Percentiles rank a stretch among this genome's conserved stretches.
These are phyloP conservation scores for Cervus canadensis DNA, from an alignment of 2,113 vertebrate genomes.

Conservation along the genomic window DNA sequence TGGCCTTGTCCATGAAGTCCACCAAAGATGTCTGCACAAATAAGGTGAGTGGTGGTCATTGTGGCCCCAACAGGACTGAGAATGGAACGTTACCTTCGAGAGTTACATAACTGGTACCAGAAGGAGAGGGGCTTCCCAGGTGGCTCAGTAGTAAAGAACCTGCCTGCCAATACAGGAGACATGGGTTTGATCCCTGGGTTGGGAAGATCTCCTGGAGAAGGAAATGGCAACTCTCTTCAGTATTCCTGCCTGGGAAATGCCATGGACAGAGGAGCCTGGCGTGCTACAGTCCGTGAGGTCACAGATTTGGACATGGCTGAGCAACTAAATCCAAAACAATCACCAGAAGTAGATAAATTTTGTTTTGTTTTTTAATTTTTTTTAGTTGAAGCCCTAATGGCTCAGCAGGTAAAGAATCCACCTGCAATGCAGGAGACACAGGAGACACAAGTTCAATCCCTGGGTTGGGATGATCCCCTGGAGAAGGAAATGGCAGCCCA, in stretches of 20 bases:
- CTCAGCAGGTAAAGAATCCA: not conserved
- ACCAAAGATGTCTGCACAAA: not conserved
- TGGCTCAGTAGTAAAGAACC: not conserved
- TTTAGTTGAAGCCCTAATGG: not conserved
- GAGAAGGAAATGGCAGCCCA: not conserved
- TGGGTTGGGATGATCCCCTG: not conserved
- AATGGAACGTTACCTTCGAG: not conserved
- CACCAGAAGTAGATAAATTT: not conserved
- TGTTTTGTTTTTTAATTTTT: not conserved
- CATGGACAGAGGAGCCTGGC: not conserved
- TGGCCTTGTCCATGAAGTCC: not conserved
- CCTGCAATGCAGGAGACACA: not conserved
- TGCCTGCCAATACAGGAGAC: not conserved
- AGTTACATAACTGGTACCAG: not conserved
- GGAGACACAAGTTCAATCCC: not conserved
- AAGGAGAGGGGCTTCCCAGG: not conserved
- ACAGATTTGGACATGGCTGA: not conserved
- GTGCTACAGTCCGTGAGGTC: not conserved
- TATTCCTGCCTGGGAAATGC: not conserved
- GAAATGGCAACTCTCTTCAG: not conserved
- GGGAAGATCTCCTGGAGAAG: not conserved
- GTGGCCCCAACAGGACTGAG: not conserved
- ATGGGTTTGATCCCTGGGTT: not conserved
- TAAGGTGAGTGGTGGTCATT: not conserved
- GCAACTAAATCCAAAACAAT: not conserved